Conservation (phyloP, 2,113 vertebrate genomes). For the Hyla sarda region DNA sequence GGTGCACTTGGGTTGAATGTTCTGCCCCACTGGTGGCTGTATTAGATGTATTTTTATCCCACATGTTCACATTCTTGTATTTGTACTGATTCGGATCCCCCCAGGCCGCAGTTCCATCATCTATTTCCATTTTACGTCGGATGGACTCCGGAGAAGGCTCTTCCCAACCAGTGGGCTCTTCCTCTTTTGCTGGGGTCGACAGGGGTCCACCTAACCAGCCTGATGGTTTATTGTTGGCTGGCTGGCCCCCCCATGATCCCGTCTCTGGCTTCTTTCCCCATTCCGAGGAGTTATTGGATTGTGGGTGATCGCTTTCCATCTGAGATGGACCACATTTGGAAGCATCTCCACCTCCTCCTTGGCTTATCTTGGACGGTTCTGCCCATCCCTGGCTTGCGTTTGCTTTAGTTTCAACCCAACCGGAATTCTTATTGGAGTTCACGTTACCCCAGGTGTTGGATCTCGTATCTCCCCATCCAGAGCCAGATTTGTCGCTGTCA, state of each 20-base stretch:
- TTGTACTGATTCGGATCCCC: slow-evolving; percentile 90
- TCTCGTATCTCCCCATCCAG: slow-evolving; percentile 89
- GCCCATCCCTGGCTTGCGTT: slow-evolving; percentile 87
- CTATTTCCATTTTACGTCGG: slow-evolving; percentile 93
- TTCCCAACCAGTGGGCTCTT: slow-evolving; percentile 91
- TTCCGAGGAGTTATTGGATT: slow-evolving; percentile 77
- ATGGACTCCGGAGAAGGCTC: slow-evolving; percentile 95
- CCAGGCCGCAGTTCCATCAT: slow-evolving; percentile 97
- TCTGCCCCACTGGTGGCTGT: slow-evolving; percentile 77
- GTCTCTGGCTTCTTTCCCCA: slow-evolving; percentile 89
- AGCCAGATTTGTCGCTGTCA: slow-evolving; percentile 89
- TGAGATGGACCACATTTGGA: slow-evolving; percentile 70
- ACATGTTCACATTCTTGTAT: slow-evolving; percentile 90
- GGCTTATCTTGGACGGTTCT: slow-evolving; percentile 78
- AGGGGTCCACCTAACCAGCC: slow-evolving; percentile 92
- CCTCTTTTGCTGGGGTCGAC: slow-evolving; percentile 83
- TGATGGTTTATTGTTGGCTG: slow-evolving; percentile 71
- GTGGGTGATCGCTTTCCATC: slow-evolving; percentile 61
- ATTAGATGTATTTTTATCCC: slow-evolving; percentile 84
- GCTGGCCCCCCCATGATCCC: slow-evolving; percentile 77
- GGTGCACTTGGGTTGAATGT: slow-evolving; percentile 76
- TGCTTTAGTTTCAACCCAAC: slow-evolving; percentile 82
- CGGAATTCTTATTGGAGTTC: slow-evolving; percentile 74
- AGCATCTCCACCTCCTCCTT: slow-evolving; percentile 84
- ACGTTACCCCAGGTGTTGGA: slow-evolving; percentile 84